A percentile compares a stretch with the other conserved stretches of the same genome.
Conservation (phyloP, 2,888 invertebrate genomes). For the Sinhomidia bicolor region DNA sequence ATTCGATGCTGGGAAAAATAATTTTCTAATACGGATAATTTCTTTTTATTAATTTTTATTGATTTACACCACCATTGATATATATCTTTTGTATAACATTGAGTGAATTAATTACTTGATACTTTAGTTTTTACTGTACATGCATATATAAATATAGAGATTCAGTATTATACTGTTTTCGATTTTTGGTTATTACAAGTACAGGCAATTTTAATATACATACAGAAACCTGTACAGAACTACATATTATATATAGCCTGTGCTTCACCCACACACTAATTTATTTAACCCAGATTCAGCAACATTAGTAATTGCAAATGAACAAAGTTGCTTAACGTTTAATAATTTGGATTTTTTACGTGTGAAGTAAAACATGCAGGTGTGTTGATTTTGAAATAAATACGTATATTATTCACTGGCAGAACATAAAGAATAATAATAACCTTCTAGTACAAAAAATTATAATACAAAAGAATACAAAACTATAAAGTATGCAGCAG, state of each 20-base stretch:
- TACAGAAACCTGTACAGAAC: not conserved
- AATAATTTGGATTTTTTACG: too few species aligned
- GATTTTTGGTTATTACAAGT: not conserved
- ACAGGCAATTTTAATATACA: not conserved
- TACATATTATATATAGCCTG: not conserved
- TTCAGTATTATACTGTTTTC: constrained; percentile 22
- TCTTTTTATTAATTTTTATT: not conserved
- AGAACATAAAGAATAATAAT: too few species aligned
- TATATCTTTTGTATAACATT: not conserved
- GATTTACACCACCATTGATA: not conserved
- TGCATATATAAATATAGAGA: constrained; percentile 44
- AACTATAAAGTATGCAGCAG: not conserved
- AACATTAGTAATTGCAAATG: too few species aligned
- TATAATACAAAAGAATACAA: constrained; percentile 32
- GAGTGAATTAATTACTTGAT: not conserved
- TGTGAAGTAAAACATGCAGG: too few species aligned
- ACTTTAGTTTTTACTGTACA: constrained; percentile 14
- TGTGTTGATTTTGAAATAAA: too few species aligned
- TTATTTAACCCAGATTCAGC: too few species aligned
- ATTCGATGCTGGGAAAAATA: not conserved
- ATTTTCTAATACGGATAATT: not conserved
- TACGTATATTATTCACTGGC: too few species aligned
- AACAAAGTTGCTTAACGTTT: too few species aligned
- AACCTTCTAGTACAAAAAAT: not conserved
- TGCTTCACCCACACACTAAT: not conserved